Percentiles rank a stretch among this genome's conserved stretches.
Evolutionary conservation across 1,140 invertebrate genomes (phyloP).

Genomic region (Metaphire vulgaris): DNA sequence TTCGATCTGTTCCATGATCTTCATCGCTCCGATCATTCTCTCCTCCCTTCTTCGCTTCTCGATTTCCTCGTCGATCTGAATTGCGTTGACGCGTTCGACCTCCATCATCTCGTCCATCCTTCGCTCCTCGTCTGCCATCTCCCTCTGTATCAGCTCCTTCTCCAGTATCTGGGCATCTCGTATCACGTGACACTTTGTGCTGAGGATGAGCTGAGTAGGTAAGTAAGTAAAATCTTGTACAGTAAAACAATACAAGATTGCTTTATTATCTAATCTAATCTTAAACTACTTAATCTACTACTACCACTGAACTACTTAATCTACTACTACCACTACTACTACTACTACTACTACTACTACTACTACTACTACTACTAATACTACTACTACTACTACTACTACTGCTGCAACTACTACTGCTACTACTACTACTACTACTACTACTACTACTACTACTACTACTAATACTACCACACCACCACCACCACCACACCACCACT

Average conservation of each 20-base stretch:
- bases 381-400: too few relatives aligned
- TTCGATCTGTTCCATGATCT: conserved; percentile 50
- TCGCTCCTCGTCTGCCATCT: conserved; percentile 49
- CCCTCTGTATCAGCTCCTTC: conserved; percentile 45
- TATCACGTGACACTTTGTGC: conserved; percentile 54
- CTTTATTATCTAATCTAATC: neutral
- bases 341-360: too few relatives aligned
- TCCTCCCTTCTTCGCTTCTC: conserved; percentile 47
- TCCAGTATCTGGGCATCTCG: conserved; percentile 52
- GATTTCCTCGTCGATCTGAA: conserved; percentile 51
- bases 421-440: too few relatives aligned
- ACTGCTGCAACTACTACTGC: too few relatives aligned
- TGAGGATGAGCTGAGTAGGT: conserved; percentile 46
- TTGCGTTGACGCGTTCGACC: conserved; percentile 49
- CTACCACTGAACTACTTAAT: neutral
- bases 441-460: too few relatives aligned
- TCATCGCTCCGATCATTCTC: conserved; percentile 44
- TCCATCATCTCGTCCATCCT: conserved; percentile 53
- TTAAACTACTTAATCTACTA: neutral
- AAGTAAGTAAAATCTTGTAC: neutral
- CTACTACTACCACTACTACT: neutral
- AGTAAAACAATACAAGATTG: neutral
- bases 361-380: too few relatives aligned
- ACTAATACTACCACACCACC: too few relatives aligned
- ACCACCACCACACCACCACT: too few relatives aligned